Conservation (phyloP, 2,888 invertebrate genomes). For the Synanthedon vespiformis region DNA sequence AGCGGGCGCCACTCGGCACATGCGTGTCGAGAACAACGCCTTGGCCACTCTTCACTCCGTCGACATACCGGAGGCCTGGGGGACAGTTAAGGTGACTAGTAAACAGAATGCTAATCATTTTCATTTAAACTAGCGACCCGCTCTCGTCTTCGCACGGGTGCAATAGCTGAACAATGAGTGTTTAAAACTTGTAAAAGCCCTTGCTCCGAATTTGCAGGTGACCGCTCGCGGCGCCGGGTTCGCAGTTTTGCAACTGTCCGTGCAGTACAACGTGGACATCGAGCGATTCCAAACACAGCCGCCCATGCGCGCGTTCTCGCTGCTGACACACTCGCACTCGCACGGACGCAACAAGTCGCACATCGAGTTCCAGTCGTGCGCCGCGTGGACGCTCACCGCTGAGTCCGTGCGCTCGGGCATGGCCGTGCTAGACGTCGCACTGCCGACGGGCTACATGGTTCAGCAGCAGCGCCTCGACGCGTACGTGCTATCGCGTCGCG, state of each 20-base stretch:
- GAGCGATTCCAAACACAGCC: conserved; percentile 86
- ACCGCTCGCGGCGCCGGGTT: conserved; percentile 94
- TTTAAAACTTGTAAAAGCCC: too few species aligned
- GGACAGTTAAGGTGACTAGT: conserved; percentile 77
- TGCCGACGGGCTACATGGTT: conserved; percentile 92
- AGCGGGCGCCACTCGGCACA: conserved; percentile 73
- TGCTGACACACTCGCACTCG: conserved; percentile 80
- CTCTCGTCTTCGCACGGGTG: too few species aligned
- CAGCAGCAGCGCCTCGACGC: conserved; percentile 90
- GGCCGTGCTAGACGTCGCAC: conserved; percentile 87
- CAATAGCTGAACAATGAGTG: too few species aligned
- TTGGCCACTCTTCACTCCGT: conserved; percentile 83
- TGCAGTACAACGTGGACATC: conserved; percentile 91
- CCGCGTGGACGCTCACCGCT: conserved; percentile 84
- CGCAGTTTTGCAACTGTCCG: conserved; percentile 93
- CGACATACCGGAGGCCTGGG: conserved; percentile 93
- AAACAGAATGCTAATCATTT: too few species aligned
- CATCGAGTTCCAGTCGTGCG: conserved; percentile 87
- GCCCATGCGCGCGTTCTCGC: conserved; percentile 82
- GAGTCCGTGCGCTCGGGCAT: conserved; percentile 89
- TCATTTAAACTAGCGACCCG: too few species aligned
- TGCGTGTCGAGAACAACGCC: conserved; percentile 81
- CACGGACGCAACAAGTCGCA: conserved; percentile 95
- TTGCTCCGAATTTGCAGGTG: conserved; percentile 43
- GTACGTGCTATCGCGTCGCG: conserved; percentile 84